Conservation (phyloP, 2,888 invertebrate species). For the Selenia dentaria region DNA sequence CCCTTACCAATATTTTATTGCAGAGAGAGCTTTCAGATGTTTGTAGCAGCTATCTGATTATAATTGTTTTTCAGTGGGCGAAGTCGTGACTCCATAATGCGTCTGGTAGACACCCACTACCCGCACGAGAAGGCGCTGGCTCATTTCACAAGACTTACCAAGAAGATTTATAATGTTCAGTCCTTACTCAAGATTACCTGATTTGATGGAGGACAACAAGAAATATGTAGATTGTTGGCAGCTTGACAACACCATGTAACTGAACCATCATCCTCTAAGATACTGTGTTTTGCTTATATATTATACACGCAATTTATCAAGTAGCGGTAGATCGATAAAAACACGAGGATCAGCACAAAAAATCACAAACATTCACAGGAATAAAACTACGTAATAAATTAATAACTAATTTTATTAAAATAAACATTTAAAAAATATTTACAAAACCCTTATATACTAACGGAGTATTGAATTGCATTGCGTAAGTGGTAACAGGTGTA, state of each 20-base stretch:
- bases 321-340: no score
- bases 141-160: constrained; percentile 70
- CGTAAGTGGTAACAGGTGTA: constrained; percentile 69
- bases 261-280: no score
- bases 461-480: constrained; percentile 78
- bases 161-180: constrained; percentile 68
- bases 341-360: no score
- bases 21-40: no score
- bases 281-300: no score
- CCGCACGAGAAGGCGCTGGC: constrained; percentile 69
- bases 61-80: constrained; percentile 55
- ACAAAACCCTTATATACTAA: constrained; percentile 70
- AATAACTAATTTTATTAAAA: constrained; percentile 54
- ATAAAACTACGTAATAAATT: constrained; percentile 33
- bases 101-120: constrained; percentile 63
- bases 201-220: no score
- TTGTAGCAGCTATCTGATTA: no score
- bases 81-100: constrained; percentile 61
- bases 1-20: no score
- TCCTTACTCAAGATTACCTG: constrained; percentile 53
- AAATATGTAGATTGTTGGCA: no score
- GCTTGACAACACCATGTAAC: no score
- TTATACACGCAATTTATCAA: no score
- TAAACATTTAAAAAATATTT: constrained; percentile 66
- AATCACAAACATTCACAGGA: no score